Percentiles rank a stretch among this genome's conserved stretches.
phyloP scores from a whole-genome alignment of 2,888 invertebrate species.

The Trachelus iudaicus region DNA sequence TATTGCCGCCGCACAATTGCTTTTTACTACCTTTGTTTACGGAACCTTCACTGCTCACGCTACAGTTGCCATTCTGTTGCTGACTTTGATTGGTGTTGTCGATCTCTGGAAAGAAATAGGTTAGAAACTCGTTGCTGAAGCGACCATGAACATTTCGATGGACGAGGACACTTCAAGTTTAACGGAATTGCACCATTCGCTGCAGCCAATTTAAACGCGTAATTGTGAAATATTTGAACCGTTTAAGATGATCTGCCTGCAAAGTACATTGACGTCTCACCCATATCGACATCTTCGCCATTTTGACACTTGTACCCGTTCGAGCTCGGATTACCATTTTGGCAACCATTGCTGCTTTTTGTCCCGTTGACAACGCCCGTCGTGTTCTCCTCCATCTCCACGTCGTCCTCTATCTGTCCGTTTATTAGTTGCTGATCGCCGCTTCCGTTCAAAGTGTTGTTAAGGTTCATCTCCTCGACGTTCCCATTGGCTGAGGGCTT shows the following conservation, averaged over 20 bases:
- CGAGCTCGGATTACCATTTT: conserved; percentile 69
- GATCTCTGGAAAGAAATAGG: conserved; percentile 64
- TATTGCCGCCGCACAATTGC: conserved; percentile 75
- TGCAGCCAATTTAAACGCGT: not conserved
- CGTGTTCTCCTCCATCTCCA: conserved; percentile 70
- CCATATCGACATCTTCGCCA: conserved; percentile 79
- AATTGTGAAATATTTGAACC: not conserved
- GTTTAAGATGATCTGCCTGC: not conserved
- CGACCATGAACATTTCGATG: not conserved
- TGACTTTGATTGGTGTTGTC: conserved; percentile 59
- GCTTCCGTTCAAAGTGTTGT: conserved; percentile 67
- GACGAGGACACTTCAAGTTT: not conserved
- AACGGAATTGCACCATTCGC: not conserved
- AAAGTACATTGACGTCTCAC: conserved; percentile 65
- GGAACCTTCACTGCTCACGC: conserved; percentile 39
- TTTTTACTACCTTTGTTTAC: conserved; percentile 58
- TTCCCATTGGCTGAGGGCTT: conserved; percentile 56
- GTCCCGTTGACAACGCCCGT: conserved; percentile 62
- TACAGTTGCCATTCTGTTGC: conserved; percentile 46
- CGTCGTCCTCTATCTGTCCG: conserved; percentile 65
- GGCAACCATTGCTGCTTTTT: conserved; percentile 69
- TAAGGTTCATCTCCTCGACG: conserved; percentile 69
- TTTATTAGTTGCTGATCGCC: conserved; percentile 59
- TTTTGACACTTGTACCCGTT: conserved; percentile 71
- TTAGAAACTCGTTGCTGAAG: not conserved